A percentile compares a stretch with the other conserved stretches of the same genome.
These are phyloP conservation scores for Sarcoramphus papa DNA, from an alignment of 2,797 vertebrate genomes.

Conservation along the genomic window DNA sequence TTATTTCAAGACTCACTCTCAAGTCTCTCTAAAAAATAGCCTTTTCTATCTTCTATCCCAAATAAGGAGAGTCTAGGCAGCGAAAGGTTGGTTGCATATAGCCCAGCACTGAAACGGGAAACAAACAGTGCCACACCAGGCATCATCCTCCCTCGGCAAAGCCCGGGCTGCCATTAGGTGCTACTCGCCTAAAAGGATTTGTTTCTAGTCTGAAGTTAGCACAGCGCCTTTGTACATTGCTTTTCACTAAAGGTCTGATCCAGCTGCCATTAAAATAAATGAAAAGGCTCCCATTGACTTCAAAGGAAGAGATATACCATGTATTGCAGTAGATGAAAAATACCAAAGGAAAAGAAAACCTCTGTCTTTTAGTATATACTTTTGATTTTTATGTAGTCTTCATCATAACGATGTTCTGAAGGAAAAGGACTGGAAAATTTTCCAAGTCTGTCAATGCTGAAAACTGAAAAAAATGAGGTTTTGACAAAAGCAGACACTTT, in stretches of 20 bases:
- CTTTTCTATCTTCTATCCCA: conserved; percentile 28
- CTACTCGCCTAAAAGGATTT: conserved; percentile 31
- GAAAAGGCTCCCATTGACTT: conserved; percentile 56
- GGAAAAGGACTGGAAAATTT: neutral
- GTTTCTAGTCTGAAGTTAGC: conserved; percentile 41
- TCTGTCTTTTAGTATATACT: neutral
- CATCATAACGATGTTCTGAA: neutral
- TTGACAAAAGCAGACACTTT: neutral
- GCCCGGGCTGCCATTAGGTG: neutral
- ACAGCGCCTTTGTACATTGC: neutral
- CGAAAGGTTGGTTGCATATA: neutral
- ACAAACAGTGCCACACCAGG: neutral
- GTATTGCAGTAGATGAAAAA: conserved; percentile 33
- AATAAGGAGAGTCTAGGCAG: conserved; percentile 2
- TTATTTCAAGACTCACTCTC: conserved; percentile 54
- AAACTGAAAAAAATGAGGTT: neutral
- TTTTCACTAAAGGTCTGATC: conserved; percentile 52
- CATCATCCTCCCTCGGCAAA: neutral
- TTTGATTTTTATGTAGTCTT: conserved; percentile 11
- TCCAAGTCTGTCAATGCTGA: neutral
- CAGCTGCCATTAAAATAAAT: conserved; percentile 59
- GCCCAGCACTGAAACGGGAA: neutral
- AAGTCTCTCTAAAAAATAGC: conserved; percentile 1
- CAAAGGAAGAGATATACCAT: conserved; percentile 14
- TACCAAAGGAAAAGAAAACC: conserved; percentile 31